Percentiles rank a stretch among this genome's conserved stretches.
phyloP scores from a whole-genome alignment of 2,797 vertebrate genomes.

The Malacoraja senta region DNA sequence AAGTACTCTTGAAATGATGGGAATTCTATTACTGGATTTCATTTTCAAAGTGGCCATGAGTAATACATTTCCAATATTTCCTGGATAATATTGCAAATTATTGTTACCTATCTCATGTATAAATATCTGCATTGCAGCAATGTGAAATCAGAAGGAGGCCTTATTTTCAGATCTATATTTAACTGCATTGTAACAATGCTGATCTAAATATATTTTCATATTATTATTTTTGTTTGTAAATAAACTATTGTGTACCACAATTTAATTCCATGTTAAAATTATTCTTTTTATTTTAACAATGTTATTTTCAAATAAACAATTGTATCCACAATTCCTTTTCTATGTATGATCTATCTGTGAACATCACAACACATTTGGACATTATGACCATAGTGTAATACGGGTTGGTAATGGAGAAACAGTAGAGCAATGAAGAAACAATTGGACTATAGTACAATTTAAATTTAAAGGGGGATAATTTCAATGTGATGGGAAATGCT shows the following conservation, averaged over 20 bases:
- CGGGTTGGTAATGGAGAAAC: too few species aligned
- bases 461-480: too few species aligned
- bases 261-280: background rate
- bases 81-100: background rate
- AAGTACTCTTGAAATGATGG: background rate
- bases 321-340: background rate
- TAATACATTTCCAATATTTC: background rate
- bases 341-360: background rate
- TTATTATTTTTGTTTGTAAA: background rate
- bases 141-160: background rate
- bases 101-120: background rate
- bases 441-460: too few species aligned
- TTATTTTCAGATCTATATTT: background rate
- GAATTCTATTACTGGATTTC: background rate
- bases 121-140: slow-evolving; percentile 5
- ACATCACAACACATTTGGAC: too few species aligned
- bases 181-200: slow-evolving; percentile 33
- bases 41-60: background rate
- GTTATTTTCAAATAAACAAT: slow-evolving; percentile 16
- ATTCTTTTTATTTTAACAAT: background rate
- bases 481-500: too few species aligned
- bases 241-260: background rate
- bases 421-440: too few species aligned
- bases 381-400: too few species aligned
- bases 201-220: background rate